phyloP scores from a whole-genome alignment of 2,797 vertebrate genomes.

The Harpagifer antarcticus region DNA sequence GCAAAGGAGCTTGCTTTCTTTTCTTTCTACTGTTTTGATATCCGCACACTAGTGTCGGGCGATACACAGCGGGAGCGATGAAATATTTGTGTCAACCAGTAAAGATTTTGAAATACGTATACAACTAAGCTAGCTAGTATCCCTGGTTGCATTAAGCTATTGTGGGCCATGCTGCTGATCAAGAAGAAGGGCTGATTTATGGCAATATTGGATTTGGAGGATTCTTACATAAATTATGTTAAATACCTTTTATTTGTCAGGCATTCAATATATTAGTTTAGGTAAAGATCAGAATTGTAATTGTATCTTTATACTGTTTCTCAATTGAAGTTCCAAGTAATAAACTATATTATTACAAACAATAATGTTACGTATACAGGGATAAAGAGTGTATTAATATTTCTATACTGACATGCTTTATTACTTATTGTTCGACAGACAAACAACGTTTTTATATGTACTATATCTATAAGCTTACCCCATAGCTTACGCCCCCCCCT shows the following conservation, averaged over 20 bases:
- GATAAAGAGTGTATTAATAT: not conserved
- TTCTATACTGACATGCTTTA: not conserved
- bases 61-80: no score
- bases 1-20: not conserved
- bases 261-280: not conserved
- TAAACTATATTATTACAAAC: not conserved
- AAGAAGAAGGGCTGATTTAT: constrained; percentile 12
- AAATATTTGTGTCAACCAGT: not conserved
- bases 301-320: not conserved
- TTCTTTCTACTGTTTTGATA: not conserved
- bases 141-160: not conserved
- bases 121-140: not conserved
- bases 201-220: not conserved
- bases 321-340: not conserved
- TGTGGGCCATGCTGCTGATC: not conserved
- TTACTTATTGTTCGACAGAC: not conserved
- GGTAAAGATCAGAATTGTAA: not conserved
- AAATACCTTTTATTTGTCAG: not conserved
- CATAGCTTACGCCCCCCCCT: not conserved
- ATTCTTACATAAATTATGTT: constrained; percentile 14
- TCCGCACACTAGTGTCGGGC: not conserved
- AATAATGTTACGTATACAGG: not conserved
- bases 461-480: constrained; percentile 29
- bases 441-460: not conserved
- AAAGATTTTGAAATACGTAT: not conserved